phyloP scores from a whole-genome alignment of 2,888 invertebrate genomes.

The Metallyticus violacea region DNA sequence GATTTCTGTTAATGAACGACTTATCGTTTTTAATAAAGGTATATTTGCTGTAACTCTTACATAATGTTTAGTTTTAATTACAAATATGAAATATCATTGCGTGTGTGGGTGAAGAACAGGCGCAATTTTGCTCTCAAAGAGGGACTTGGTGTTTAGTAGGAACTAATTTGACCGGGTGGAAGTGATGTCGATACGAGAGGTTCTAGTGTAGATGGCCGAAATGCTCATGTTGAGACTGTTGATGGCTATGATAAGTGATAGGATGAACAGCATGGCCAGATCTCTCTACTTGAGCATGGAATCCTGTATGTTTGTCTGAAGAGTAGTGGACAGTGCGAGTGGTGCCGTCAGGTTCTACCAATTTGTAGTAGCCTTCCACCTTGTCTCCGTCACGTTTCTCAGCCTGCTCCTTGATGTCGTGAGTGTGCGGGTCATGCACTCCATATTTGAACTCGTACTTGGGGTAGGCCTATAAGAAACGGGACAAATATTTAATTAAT shows the following conservation, averaged over 20 bases:
- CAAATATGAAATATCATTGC: too few species aligned
- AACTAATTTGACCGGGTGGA: not conserved
- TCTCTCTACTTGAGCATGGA: slow-evolving; percentile 52
- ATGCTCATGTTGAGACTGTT: too few species aligned
- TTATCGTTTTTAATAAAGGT: too few species aligned
- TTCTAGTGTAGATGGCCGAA: not conserved
- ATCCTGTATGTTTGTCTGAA: slow-evolving; percentile 50
- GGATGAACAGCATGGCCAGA: slow-evolving; percentile 45
- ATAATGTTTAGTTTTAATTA: too few species aligned
- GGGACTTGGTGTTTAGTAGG: not conserved
- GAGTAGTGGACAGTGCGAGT: slow-evolving; percentile 63
- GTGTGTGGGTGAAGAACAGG: too few species aligned
- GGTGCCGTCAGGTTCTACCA: slow-evolving; percentile 63
- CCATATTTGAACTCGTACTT: slow-evolving; percentile 46
- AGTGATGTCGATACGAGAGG: not conserved
- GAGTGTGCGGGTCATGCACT: slow-evolving; percentile 67
- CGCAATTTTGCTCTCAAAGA: too few species aligned
- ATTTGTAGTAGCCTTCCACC: slow-evolving; percentile 66
- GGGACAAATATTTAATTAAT: too few species aligned
- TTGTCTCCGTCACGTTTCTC: slow-evolving; percentile 69
- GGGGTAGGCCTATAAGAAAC: not conserved
- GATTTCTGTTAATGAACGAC: too few species aligned
- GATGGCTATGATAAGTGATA: not conserved
- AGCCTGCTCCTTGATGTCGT: slow-evolving; percentile 68
- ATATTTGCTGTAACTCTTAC: too few species aligned